These are phyloP conservation scores for Spinibarbus caldwelli DNA, from an alignment of 2,797 vertebrate species.

Conservation along the genomic window DNA sequence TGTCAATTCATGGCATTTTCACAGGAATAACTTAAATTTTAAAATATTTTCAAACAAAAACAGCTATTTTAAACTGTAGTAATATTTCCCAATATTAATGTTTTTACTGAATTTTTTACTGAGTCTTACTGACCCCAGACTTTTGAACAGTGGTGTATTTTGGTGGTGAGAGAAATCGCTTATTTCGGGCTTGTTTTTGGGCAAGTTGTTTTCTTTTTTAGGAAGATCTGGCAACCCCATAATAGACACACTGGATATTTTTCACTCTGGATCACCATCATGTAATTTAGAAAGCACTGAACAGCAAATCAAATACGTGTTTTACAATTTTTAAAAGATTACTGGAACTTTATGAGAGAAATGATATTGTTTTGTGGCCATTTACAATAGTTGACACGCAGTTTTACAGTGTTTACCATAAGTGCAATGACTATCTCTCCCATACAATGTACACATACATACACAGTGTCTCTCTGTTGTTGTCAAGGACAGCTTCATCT, in stretches of 20 bases:
- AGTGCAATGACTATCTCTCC: conserved; percentile 42
- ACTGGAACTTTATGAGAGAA: neutral
- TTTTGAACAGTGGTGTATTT: neutral
- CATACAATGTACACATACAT: conserved; percentile 27
- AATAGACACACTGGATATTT: neutral
- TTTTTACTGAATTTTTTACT: neutral
- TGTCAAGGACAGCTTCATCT: conserved; percentile 56
- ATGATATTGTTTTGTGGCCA: neutral
- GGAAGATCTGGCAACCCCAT: neutral
- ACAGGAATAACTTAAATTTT: neutral
- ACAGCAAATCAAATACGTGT: neutral
- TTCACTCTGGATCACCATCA: neutral
- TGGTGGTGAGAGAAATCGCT: neutral
- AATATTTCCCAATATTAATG: neutral
- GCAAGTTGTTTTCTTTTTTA: too few species aligned
- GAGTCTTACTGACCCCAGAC: neutral
- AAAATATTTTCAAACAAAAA: neutral
- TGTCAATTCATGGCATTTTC: neutral
- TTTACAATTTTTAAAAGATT: neutral
- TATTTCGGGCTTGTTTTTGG: neutral
- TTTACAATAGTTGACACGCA: conserved; percentile 9
- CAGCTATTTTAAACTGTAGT: neutral
- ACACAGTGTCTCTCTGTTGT: conserved; percentile 26
- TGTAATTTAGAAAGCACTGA: neutral
- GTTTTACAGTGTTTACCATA: conserved; percentile 38